Evolutionary conservation across 2,797 vertebrate genomes (phyloP).

Genomic region (Molossus alvarezi): DNA sequence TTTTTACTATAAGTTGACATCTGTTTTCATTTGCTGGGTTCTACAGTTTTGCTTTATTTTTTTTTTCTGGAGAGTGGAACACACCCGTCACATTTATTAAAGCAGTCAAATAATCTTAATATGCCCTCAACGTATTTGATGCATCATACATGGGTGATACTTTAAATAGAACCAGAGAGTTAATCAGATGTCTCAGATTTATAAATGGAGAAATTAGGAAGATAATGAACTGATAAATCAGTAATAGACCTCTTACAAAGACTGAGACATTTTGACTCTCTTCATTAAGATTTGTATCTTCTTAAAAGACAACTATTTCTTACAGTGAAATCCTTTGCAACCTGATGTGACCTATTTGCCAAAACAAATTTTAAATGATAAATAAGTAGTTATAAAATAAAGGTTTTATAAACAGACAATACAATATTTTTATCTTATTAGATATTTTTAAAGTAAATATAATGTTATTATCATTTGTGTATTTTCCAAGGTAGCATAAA

Average conservation of each 20-base stretch:
- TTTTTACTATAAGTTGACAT: background rate
- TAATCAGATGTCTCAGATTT: constrained; percentile 90
- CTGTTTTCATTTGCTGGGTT: constrained; percentile 1
- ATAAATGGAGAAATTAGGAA: constrained; percentile 90
- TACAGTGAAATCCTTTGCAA: constrained; percentile 85
- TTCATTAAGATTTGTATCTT: constrained; percentile 90
- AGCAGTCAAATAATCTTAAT: constrained; percentile 79
- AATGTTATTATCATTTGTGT: background rate
- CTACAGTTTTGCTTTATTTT: background rate
- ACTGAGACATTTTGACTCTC: constrained; percentile 88
- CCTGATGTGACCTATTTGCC: constrained; percentile 83
- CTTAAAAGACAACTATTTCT: constrained; percentile 88
- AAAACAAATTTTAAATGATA: constrained; percentile 84
- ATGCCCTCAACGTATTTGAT: constrained; percentile 85
- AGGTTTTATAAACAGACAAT: constrained; percentile 74
- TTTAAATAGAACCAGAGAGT: constrained; percentile 87
- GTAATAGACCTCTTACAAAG: constrained; percentile 89
- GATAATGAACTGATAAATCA: constrained; percentile 92
- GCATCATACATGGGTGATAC: constrained; percentile 80
- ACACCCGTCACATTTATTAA: constrained; percentile 78
- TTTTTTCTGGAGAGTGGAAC: background rate
- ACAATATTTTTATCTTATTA: constrained; percentile 78
- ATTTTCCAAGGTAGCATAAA: background rate
- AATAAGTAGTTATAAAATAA: constrained; percentile 79
- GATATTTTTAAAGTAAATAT: constrained; percentile 57